Evolutionary conservation across 2,113 vertebrate species (phyloP), one percentile per base, ranked within the genome.

Genomic region (Triplophysa rosa): DNA sequence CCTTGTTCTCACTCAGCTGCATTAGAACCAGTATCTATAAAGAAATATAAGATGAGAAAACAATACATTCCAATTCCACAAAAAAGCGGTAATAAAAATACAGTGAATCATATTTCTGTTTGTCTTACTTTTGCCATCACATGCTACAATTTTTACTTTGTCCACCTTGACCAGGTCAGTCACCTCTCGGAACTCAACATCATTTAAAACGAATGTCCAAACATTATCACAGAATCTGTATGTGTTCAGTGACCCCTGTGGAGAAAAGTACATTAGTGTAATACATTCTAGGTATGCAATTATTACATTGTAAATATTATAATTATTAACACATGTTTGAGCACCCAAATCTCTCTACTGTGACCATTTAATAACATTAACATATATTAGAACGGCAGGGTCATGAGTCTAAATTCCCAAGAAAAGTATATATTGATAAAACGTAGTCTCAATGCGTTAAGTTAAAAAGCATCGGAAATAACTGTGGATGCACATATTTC

Each of bases 141-240:
- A 99, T 45, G 97, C 98, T 45, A 99, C 97, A 26, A 99, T 99
- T 92, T 99, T 99, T 85, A 99, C 97, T 93, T 99, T 99, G 90
- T 99, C 98, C 84, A 99, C 97, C 90, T 98, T 98, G 80, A 99
- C 96, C 56, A 99, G 93, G 81, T 99, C 98, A 5, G 97, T 98
- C 79, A 99, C 97, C 87, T 99, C 98, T 83, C 98, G 91, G 91
- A 99, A 99, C 91, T 99, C 97, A 83, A 98, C 97, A 2, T 99
- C 97, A 64, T 99, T 99, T 86, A 99, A 90, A 61, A 99, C 98
- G 76, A 99, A 99, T 0, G 98, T 99, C 98, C 98, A 99, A 56
- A 99, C 98, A 13, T 99, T 99, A 91, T 99, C 98, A 79, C 98
- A 99, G 92, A 99, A 99, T 86, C 98, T 90, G 93, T 99, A 99